Evolutionary conservation across 2,888 invertebrate species (phyloP), one percentile per base, ranked within the genome.

Genomic region (Dyspetes luteomarginatus): DNA sequence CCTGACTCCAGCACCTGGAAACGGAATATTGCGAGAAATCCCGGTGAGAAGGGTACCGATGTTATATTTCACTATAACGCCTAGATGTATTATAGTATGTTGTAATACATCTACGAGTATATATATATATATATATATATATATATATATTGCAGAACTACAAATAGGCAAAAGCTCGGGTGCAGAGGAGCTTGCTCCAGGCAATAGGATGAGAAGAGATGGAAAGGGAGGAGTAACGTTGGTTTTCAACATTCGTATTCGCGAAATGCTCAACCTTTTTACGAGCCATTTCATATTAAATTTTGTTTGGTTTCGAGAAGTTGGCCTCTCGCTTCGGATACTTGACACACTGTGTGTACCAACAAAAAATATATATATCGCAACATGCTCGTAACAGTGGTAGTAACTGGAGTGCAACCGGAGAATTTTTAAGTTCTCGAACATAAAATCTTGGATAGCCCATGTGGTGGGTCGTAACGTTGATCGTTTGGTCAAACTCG

Each of bases 21-120:
- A 65, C 43, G 75, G 28, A 75, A 75, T 80, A 75, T 71, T 48
- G 60, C 71, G 22, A 50, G 45, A 55, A 77, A 71, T 60, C 65
- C 56, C 26, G 50, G 41, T 65, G 75, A 69, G 71, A 67, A 71
- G 65, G 69, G 74, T 74, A 50, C 65, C 43, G 60, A 60, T 71
- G 75, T 79, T 74, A 64, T 74, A 79, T 79, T 79, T 68, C 60
- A 78, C 67, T 58, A 56, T 65, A n/a, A 56, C 26, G 19, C 60
- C 45, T 26, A 19, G 43, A 56, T 56, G 15, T 55, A 58, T 48
- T 17, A 48, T 48, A 48, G 48, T 52, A 15, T 52, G 7, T 52
- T 52, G n/a, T n/a, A n/a, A n/a, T n/a, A n/a, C n/a, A n/a, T n/a
- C n/a, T n/a, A n/a, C n/a, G n/a, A n/a, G n/a, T n/a, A n/a, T n/a